These are phyloP conservation scores for Eupristina koningsbergeri DNA, from an alignment of 1,140 invertebrate species.

Conservation along the genomic window DNA sequence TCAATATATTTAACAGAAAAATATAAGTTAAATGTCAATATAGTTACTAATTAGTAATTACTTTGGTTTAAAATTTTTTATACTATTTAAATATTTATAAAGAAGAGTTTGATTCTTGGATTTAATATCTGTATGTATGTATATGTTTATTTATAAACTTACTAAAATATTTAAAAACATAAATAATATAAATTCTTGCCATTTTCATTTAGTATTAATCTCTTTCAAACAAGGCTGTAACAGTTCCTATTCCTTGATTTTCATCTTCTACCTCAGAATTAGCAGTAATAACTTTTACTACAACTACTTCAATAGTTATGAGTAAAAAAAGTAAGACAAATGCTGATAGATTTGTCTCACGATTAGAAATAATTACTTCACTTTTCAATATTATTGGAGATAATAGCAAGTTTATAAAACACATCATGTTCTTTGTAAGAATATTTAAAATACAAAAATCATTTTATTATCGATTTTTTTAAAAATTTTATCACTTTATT, in stretches of 20 bases:
- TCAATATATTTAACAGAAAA: too few relatives aligned
- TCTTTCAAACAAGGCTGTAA: neutral
- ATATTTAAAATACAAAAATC: neutral
- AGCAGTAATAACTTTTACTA: conserved; percentile 8
- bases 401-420: neutral
- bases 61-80: too few relatives aligned
- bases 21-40: too few relatives aligned
- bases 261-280: conserved; percentile 5
- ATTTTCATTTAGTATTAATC: neutral
- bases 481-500: neutral
- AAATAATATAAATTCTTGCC: neutral
- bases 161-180: neutral
- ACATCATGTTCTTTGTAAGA: neutral
- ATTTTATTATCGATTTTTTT: neutral
- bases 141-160: neutral
- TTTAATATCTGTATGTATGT: too few relatives aligned
- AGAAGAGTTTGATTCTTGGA: too few relatives aligned
- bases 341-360: neutral
- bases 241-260: neutral
- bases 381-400: neutral
- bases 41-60: too few relatives aligned
- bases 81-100: too few relatives aligned
- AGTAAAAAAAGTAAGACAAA: conserved; percentile 29
- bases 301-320: conserved; percentile 39
- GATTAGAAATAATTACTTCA: conserved; percentile 3